Conservation (phyloP, 2,113 vertebrate genomes). For the Pyxicephalus adspersus region DNA sequence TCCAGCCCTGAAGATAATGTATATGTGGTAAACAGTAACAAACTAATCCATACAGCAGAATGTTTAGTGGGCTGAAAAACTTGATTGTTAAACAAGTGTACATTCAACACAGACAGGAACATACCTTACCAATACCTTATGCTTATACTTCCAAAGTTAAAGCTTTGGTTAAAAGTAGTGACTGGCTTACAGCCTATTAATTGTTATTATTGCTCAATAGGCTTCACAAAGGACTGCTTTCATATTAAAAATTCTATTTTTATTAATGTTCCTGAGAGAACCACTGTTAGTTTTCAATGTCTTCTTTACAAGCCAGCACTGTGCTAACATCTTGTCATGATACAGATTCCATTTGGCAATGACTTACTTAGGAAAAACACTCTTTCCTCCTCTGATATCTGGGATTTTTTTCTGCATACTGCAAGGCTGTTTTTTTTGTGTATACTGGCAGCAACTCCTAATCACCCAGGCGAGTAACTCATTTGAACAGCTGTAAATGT, state of each 20-base stretch:
- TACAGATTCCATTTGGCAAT: conserved; percentile 29
- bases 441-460: conserved; percentile 29
- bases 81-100: no score
- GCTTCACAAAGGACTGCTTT: no score
- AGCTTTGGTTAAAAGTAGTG: neutral
- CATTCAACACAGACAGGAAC: no score
- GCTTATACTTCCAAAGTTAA: no score
- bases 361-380: neutral
- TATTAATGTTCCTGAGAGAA: neutral
- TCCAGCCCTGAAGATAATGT: no score
- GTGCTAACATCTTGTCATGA: conserved; percentile 11
- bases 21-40: no score
- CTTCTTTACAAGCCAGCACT: conserved; percentile 15
- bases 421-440: conserved; percentile 30
- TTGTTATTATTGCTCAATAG: no score
- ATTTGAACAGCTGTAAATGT: conserved; percentile 50
- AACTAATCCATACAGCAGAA: no score
- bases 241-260: conserved; percentile 21
- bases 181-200: neutral
- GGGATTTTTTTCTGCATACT: conserved; percentile 30
- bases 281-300: conserved; percentile 5
- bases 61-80: no score
- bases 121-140: no score
- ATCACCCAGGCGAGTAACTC: conserved; percentile 20
- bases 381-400: conserved; percentile 3